Conservation (phyloP, 2,113 vertebrate genomes). For the Larimichthys polyactis region DNA sequence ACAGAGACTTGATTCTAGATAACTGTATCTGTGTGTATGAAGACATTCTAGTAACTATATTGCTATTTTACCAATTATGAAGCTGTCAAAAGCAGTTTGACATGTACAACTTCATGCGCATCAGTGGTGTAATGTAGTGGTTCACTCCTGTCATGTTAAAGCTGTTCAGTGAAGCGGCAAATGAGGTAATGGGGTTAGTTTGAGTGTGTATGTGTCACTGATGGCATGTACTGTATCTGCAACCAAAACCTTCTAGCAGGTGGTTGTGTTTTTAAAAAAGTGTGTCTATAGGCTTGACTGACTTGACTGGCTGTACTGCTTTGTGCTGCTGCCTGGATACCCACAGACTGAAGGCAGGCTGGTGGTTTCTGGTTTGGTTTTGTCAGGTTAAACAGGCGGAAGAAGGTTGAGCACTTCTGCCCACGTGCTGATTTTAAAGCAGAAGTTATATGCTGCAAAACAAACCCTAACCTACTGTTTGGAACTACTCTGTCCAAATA, state of each 20-base stretch:
- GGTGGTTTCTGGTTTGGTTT: background rate
- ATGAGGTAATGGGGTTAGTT: slow-evolving; percentile 55
- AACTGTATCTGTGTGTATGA: background rate
- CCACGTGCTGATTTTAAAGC: slow-evolving; percentile 24
- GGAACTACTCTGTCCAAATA: background rate
- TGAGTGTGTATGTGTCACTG: slow-evolving; percentile 5
- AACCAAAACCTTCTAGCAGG: background rate
- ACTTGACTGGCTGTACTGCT: slow-evolving; percentile 9
- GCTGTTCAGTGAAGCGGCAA: slow-evolving; percentile 62
- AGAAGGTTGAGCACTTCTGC: background rate
- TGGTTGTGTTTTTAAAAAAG: background rate
- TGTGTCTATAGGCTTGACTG: slow-evolving; percentile 14
- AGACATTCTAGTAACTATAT: background rate
- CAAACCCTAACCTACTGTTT: background rate
- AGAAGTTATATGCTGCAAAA: background rate
- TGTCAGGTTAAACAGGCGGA: background rate
- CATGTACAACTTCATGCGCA: background rate
- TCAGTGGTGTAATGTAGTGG: slow-evolving; percentile 15
- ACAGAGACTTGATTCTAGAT: background rate
- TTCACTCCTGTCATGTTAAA: slow-evolving; percentile 17
- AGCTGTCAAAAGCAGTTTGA: slow-evolving; percentile 21
- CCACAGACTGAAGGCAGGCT: background rate
- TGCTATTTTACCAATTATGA: background rate
- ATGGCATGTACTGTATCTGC: slow-evolving; percentile 34
- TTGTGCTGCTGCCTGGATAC: background rate